Base-by-base conservation (phyloP, 2,888 invertebrate species). In the Macrosoma leucophasiata region DNA sequence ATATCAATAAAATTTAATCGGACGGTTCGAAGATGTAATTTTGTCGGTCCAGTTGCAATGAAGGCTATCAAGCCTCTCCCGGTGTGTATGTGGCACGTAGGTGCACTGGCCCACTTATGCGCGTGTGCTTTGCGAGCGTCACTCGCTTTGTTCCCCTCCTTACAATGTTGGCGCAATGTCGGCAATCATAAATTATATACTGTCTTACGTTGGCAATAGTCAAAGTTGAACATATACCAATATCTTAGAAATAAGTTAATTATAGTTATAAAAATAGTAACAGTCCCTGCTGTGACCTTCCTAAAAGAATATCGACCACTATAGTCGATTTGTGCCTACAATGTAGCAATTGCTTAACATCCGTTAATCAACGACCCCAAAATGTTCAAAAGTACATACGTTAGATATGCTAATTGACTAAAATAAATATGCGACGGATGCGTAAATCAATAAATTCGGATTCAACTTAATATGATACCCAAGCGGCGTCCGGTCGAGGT, bases 401-500 rank as follows among this genome's bases (percentile, higher is more conserved):
- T n/a, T n/a, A n/a, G n/a, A 31, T 36, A 25, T 28, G 21, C 37
- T 36, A 37, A 32, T 25, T 39, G 36, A 36, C 27, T 43, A 26
- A 46, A 36, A n/a, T 11, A 42, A 42, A 43, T 44, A 68, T 77
- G 82, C 82, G 82, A 82, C 82, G 82, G 82, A 78, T 75, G 79
- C 81, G 82, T 78, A 55, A 51, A 56, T 55, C 22, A 13, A 25
- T 4, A 12, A 29, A 29, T 29, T 35, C 29, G 35, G 29, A 35
- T 11, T 29, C 25, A 25, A 27, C 22, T 29, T 8, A 13, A 27
- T 13, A 22, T 12, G 29, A 20, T 17, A 17, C 4, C 21, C 21
- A 72, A 78, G 81, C 82, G 81, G 81, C 81, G 81, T 81, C 79
- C 75, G 74, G 78, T 73, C 61, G 69, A 69, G 62, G 25, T 28